A percentile compares a stretch with the other conserved stretches of the same genome.
phyloP scores from a whole-genome alignment of 2,797 vertebrate species.

The Catharus ustulatus region DNA sequence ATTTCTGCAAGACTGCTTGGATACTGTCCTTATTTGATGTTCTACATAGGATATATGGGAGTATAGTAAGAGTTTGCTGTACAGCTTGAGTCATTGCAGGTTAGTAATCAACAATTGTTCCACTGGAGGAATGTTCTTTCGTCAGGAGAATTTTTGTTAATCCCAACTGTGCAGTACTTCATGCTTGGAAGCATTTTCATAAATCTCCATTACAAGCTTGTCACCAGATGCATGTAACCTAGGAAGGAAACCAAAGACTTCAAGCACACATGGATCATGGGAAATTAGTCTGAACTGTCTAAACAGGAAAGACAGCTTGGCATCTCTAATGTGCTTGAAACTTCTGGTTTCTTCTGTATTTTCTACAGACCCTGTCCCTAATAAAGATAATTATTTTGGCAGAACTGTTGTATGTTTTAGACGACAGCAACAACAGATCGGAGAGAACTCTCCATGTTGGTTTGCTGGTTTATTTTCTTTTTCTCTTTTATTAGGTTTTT shows the following conservation, averaged over 20 bases:
- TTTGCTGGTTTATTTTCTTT: background rate
- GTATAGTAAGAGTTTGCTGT: background rate
- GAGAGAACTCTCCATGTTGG: background rate
- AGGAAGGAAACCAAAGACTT: background rate
- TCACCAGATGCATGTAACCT: background rate
- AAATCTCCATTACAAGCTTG: background rate
- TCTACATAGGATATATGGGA: background rate
- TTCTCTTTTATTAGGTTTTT: background rate
- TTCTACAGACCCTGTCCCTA: background rate
- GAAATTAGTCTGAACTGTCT: background rate
- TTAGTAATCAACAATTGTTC: background rate
- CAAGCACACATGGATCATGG: background rate
- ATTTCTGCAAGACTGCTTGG: background rate
- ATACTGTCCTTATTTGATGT: background rate
- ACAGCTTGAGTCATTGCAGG: background rate
- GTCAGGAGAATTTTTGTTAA: background rate
- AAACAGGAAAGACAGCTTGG: background rate
- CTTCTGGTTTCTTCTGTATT: background rate
- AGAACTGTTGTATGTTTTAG: background rate
- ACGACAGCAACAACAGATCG: background rate
- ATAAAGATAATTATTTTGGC: background rate
- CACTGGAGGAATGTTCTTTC: background rate
- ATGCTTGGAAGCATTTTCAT: background rate
- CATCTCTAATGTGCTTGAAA: background rate
- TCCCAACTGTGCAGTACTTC: background rate